Evolutionary conservation across 92 coral and sea anemone species (phyloP).

Genomic region (Porites cylindrica): DNA sequence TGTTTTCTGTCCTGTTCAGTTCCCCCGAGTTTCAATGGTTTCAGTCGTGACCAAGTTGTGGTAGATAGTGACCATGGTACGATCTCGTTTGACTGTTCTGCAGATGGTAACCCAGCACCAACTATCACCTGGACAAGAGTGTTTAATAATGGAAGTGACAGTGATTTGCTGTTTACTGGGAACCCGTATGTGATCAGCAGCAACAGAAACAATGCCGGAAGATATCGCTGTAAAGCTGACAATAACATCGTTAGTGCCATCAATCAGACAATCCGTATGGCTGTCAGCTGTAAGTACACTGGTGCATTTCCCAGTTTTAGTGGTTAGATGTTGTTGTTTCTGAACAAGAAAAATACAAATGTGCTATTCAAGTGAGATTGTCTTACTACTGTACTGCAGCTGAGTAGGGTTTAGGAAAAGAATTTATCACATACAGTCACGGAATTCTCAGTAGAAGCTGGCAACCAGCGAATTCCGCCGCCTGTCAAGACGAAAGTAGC

Average conservation of each 20-base stretch:
- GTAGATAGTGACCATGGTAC: not conserved
- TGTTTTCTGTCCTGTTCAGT: not conserved
- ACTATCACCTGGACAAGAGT: constrained; percentile 40
- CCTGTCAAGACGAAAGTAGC: no score
- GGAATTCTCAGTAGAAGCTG: no score
- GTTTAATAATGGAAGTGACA: not conserved
- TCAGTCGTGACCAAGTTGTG: not conserved
- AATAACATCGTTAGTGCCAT: constrained; percentile 34
- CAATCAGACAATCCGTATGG: constrained; percentile 24
- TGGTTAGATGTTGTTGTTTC: no score
- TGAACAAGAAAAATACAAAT: no score
- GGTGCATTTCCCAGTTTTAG: no score
- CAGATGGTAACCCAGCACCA: constrained; percentile 14
- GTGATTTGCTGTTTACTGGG: not conserved
- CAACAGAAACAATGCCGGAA: constrained; percentile 35
- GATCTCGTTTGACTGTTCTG: not conserved
- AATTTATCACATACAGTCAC: no score
- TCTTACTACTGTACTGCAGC: no score
- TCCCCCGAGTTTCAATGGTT: not conserved
- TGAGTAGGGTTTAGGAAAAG: no score
- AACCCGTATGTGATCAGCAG: not conserved
- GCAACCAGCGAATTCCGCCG: no score
- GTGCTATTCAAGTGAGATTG: no score
- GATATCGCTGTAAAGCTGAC: constrained; percentile 35
- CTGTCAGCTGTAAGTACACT: constrained; percentile 39